Evolutionary conservation across 2,888 invertebrate genomes (phyloP), one percentile per base, ranked within the genome.

Genomic region (Eristalis intricaria): DNA sequence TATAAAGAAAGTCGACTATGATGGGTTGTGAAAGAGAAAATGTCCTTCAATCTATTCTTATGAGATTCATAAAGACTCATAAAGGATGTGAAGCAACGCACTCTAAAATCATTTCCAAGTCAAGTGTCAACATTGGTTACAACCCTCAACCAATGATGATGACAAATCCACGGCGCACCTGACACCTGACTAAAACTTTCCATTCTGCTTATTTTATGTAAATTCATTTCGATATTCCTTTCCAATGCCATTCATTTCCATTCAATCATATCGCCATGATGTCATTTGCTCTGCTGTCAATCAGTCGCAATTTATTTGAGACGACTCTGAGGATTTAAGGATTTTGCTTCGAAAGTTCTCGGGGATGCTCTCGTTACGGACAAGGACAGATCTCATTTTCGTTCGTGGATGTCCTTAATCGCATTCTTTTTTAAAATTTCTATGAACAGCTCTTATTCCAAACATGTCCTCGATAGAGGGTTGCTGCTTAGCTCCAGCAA

Each of bases 391-490:
- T 69, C 56, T 32, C 29, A 40, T 69, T 75, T 70, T 13, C 58
- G 10, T 2, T 11, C 38, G 13, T 15, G 15, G 23, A 65, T 66
- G 60, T 29, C 43, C 22, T 73, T 80, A 79, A 79, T 73, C 79
- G 50, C 60, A 73, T 80, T 74, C 65, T 73, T 29, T 32, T 65
- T 19, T 35, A 3, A 32, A 65, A 50, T 19, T 5, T 19, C 22
- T 8, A n/a, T 22, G 19, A 13, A 26, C 63, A 22, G 61, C 64
- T 81, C 64, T 75, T 81, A 80, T 81, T 81, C 69, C 43, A 60
- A 69, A 43, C 81, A 69, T 80, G 73, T 80, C 80, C 80, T 80
- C 73, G 58, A 29, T 26, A 43, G 56, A 70, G 81, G 75, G 73
- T 81, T 75, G 56, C 26, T 81, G 13, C 26, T 38, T 23, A 35